Conservation (phyloP, 2,888 invertebrate genomes). For the Atethmia centrago region DNA sequence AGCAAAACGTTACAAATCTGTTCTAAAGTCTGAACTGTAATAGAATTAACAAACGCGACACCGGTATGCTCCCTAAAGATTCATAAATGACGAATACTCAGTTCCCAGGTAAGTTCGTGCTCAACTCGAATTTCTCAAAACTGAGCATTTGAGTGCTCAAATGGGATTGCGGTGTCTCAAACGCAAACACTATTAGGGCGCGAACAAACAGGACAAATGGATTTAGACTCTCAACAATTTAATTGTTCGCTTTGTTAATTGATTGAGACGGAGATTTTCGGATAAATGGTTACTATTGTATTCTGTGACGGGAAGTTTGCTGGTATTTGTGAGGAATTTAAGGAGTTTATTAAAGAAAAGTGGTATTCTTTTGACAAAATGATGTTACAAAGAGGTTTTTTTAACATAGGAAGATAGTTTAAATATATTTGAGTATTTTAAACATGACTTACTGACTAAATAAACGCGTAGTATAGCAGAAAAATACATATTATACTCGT, state of each 20-base stretch:
- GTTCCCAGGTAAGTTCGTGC: constrained; percentile 46
- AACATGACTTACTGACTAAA: too few relatives aligned
- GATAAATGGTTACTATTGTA: constrained; percentile 43
- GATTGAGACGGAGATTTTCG: constrained; percentile 49
- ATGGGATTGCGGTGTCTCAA: constrained; percentile 75
- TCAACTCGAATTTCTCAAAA: constrained; percentile 56
- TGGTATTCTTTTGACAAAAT: background rate
- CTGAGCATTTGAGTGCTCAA: constrained; percentile 69
- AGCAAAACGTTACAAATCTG: constrained; percentile 45
- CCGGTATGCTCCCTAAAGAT: constrained; percentile 50
- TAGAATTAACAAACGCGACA: constrained; percentile 47
- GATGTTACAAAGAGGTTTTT: background rate
- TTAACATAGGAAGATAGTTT: too few relatives aligned
- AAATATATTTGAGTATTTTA: too few relatives aligned
- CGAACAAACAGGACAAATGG: constrained; percentile 68
- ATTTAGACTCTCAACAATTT: constrained; percentile 66
- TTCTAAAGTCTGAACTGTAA: constrained; percentile 51
- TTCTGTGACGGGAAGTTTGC: background rate
- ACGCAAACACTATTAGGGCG: constrained; percentile 58
- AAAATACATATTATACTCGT: too few relatives aligned
- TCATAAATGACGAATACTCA: constrained; percentile 46
- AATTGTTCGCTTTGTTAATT: constrained; percentile 67
- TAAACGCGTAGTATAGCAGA: too few relatives aligned
- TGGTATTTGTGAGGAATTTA: background rate
- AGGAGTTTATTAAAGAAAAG: background rate